Evolutionary conservation across 2,888 invertebrate species (phyloP), one percentile per base, ranked within the genome.

Genomic region (Eupithecia vulgata): DNA sequence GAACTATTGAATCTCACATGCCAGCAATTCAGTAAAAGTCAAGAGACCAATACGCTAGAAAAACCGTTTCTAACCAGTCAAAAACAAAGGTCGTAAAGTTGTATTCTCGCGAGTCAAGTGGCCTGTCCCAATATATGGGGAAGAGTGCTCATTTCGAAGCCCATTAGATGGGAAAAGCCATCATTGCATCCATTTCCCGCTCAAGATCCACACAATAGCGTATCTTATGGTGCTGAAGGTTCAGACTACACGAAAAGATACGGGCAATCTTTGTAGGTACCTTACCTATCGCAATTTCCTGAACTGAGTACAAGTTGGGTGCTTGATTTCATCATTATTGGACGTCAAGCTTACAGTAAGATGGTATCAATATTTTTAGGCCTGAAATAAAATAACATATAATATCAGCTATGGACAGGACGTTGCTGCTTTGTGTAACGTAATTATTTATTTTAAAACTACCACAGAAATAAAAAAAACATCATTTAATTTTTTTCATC

Each of bases 111-210:
- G 68, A 74, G 78, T 79, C 70, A 76, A 77, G 73, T 74, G 67
- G 68, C 67, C 62, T 77, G 80, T 81, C 79, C 72, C 81, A 79
- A 85, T 87, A 87, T 84, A 85, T 86, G 77, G 79, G 71, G 75
- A 78, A 65, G 81, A 85, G 82, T 78, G 85, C 84, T 87, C 86
- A 86, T 88, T 88, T 80, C 82, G 73, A 81, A 84, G 80, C 76
- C 86, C 86, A 87, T 89, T 87, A 88, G 84, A 81, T 81, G 84
- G 73, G 83, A 78, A 84, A 82, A 81, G 84, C 84, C 81, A 84
- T 87, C 85, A 85, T 85, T 86, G 84, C 82, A 82, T 81, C 86
- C 84, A 84, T 88, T 87, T 82, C 81, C 78, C 81, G 79, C 82
- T 82, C 79, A 83, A 83, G 83, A 81, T 74, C 81, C 79, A 83